Evolutionary conservation across 2,888 invertebrate genomes (phyloP).

Genomic region (Cheilosia impressa): DNA sequence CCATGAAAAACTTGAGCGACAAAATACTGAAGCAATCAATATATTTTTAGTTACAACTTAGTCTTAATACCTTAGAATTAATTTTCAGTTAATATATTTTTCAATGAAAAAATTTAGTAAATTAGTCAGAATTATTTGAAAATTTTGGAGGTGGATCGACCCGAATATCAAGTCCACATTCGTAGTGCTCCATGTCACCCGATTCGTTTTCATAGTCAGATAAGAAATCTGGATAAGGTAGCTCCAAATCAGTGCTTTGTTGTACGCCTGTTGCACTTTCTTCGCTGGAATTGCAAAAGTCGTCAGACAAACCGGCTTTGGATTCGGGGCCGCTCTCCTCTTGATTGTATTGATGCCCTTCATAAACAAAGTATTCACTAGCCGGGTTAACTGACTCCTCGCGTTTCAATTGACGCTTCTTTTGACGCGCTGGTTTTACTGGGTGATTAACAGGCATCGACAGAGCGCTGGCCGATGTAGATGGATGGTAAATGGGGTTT

Average conservation of each 20-base stretch:
- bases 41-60: conserved; percentile 15
- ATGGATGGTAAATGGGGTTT: conserved; percentile 81
- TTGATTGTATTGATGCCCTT: conserved; percentile 79
- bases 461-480: not conserved
- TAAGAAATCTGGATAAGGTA: conserved; percentile 84
- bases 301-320: conserved; percentile 82
- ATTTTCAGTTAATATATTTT: conserved; percentile 3
- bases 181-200: conserved; percentile 87
- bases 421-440: conserved; percentile 83
- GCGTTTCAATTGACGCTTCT: conserved; percentile 82
- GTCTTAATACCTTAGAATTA: conserved; percentile 6
- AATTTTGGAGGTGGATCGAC: conserved; percentile 91
- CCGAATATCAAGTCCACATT: conserved; percentile 90
- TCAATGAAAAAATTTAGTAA: conserved; percentile 61
- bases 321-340: conserved; percentile 82
- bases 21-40: conserved; percentile 7
- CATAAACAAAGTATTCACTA: conserved; percentile 75
- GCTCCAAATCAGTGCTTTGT: conserved; percentile 83
- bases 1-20: conserved; percentile 4
- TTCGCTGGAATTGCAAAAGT: conserved; percentile 83
- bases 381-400: conserved; percentile 80
- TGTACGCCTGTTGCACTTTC: conserved; percentile 78
- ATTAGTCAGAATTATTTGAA: conserved; percentile 89
- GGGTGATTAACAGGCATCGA: conserved; percentile 83
- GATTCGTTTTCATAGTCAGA: conserved; percentile 85